Conservation (phyloP, 2,888 invertebrate species). For the Eupithecia abbreviata region DNA sequence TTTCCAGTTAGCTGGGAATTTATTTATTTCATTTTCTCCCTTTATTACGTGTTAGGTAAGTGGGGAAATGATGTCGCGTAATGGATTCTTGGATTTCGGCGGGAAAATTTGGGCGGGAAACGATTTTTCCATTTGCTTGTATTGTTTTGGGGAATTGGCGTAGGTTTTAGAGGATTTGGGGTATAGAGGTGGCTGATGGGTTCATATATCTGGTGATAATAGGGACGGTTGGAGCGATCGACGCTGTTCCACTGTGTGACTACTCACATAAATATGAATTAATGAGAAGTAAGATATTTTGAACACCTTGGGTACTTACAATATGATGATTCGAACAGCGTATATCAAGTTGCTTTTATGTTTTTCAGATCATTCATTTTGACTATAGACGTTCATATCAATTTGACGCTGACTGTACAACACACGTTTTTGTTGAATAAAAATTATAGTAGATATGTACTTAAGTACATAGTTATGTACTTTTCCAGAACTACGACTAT, state of each 20-base stretch:
- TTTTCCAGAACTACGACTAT: not conserved
- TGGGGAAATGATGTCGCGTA: constrained; percentile 46
- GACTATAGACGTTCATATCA: too few relatives aligned
- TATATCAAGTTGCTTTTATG: too few relatives aligned
- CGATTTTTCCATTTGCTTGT: constrained; percentile 36
- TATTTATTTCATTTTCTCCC: constrained; percentile 61
- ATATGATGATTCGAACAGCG: too few relatives aligned
- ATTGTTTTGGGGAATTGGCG: constrained; percentile 36
- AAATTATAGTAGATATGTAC: too few relatives aligned
- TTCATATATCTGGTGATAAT: constrained; percentile 32
- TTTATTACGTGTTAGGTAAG: constrained; percentile 57
- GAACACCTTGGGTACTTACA: too few relatives aligned
- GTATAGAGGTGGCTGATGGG: constrained; percentile 24
- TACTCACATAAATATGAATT: too few relatives aligned
- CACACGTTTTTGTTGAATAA: too few relatives aligned
- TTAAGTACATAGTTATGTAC: too few relatives aligned
- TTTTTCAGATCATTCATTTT: too few relatives aligned
- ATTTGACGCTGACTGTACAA: too few relatives aligned
- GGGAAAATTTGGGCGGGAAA: constrained; percentile 33
- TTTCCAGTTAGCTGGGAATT: constrained; percentile 47
- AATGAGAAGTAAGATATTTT: too few relatives aligned
- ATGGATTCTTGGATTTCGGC: constrained; percentile 43
- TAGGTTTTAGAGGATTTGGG: constrained; percentile 29
- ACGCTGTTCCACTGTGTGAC: not conserved
- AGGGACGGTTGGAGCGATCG: constrained; percentile 19